Evolutionary conservation across 2,888 invertebrate species (phyloP).

Genomic region (Podotricha telesiphe): DNA sequence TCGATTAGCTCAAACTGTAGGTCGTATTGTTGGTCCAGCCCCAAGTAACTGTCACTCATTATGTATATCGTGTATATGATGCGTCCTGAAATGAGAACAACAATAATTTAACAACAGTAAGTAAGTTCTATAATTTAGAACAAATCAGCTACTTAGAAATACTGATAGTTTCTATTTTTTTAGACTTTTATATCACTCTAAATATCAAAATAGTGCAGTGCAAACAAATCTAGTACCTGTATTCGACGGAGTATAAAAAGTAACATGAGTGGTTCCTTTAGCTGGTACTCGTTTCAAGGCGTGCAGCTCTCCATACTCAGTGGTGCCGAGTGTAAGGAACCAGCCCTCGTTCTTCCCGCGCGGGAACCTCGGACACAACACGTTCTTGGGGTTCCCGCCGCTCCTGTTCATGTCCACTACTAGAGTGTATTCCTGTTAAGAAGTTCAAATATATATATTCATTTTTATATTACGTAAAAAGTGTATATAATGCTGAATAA

Average conservation of each 20-base stretch:
- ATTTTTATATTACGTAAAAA: no score
- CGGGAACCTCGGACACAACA: constrained; percentile 93
- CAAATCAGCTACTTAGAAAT: no score
- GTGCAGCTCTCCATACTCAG: constrained; percentile 87
- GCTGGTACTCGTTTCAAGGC: constrained; percentile 90
- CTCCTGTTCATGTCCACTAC: constrained; percentile 82
- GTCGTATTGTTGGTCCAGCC: constrained; percentile 95
- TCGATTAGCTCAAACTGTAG: constrained; percentile 81
- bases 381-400: constrained; percentile 82
- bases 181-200: no score
- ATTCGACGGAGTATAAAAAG: constrained; percentile 63
- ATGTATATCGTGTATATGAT: constrained; percentile 91
- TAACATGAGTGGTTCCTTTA: constrained; percentile 68
- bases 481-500: no score
- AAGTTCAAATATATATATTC: background rate
- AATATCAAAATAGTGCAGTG: no score
- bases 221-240: no score
- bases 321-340: constrained; percentile 93
- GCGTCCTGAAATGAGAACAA: constrained; percentile 83
- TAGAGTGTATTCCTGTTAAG: constrained; percentile 86
- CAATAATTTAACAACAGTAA: no score
- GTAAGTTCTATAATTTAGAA: no score
- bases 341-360: constrained; percentile 98
- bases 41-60: constrained; percentile 96
- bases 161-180: no score